Evolutionary conservation across 2,797 vertebrate species (phyloP).

Genomic region (Thamnophis elegans): DNA sequence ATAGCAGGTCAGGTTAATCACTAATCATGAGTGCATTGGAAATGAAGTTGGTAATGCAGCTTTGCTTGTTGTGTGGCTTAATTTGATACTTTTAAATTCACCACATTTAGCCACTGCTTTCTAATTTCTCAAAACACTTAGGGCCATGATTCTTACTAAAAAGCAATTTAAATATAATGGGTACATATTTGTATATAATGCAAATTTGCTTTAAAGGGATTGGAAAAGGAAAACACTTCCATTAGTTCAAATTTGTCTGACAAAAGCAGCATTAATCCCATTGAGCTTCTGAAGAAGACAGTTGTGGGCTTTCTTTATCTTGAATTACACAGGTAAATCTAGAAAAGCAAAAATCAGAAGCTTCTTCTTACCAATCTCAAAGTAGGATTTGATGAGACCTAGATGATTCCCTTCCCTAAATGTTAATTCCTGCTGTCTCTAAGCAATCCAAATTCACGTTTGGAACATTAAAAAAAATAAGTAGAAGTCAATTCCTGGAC

Average conservation of each 20-base stretch:
- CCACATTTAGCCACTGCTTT: neutral
- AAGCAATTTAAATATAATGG: neutral
- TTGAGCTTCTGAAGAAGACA: neutral
- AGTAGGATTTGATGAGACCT: neutral
- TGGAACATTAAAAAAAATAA: neutral
- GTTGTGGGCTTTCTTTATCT: neutral
- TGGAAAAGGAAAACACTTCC: neutral
- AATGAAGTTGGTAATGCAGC: neutral
- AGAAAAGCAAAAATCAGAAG: neutral
- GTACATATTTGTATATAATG: neutral
- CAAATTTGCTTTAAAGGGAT: neutral
- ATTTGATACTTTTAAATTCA: constrained; percentile 14
- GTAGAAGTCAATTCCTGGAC: neutral
- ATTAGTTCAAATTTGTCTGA: neutral
- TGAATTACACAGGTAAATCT: neutral
- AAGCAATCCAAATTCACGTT: neutral
- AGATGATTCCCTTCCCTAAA: neutral
- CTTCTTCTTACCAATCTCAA: neutral
- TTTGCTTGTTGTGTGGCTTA: neutral
- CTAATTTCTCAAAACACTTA: constrained; percentile 1
- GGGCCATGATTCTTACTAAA: neutral
- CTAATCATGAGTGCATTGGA: constrained; percentile 9
- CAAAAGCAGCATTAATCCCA: neutral
- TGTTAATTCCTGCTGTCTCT: neutral
- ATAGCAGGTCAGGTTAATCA: constrained; percentile 25